Evolutionary conservation across 2,888 invertebrate genomes (phyloP).

Genomic region (Lymantria monacha): DNA sequence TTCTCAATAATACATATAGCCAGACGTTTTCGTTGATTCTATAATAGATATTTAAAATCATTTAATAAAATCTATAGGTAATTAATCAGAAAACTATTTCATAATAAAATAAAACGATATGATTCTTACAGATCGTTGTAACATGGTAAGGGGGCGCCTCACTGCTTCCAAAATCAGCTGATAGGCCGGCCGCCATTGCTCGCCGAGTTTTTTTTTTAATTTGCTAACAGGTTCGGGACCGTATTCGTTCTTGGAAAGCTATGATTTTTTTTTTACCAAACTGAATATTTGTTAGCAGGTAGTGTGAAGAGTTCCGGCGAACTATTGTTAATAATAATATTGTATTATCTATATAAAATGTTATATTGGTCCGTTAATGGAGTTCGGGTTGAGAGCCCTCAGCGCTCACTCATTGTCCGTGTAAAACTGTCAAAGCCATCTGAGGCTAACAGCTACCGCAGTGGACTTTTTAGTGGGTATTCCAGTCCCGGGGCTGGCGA

Average conservation of each 20-base stretch:
- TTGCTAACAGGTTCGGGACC: slow-evolving; percentile 32
- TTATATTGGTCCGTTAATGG: background rate
- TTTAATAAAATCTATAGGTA: too few relatives aligned
- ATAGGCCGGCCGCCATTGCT: slow-evolving; percentile 28
- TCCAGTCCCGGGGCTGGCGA: too few relatives aligned
- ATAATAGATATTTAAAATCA: too few relatives aligned
- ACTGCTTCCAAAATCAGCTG: slow-evolving; percentile 35
- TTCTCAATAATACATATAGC: too few relatives aligned
- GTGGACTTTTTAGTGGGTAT: too few relatives aligned
- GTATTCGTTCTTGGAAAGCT: slow-evolving; percentile 27
- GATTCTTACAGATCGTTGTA: background rate
- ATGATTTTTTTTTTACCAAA: slow-evolving; percentile 19
- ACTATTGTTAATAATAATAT: slow-evolving; percentile 17
- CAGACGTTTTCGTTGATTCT: too few relatives aligned
- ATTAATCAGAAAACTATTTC: too few relatives aligned
- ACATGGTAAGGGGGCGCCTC: slow-evolving; percentile 33
- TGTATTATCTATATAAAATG: slow-evolving; percentile 13
- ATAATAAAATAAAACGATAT: too few relatives aligned
- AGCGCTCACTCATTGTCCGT: too few relatives aligned
- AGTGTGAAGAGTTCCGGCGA: slow-evolving; percentile 26
- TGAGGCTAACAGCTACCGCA: too few relatives aligned
- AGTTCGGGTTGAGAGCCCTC: too few relatives aligned
- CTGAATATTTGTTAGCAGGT: slow-evolving; percentile 32
- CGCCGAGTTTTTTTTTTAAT: slow-evolving; percentile 22
- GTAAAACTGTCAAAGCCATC: too few relatives aligned